phyloP scores from a whole-genome alignment of 1,140 invertebrate species.

The Harpegnathos saltator region DNA sequence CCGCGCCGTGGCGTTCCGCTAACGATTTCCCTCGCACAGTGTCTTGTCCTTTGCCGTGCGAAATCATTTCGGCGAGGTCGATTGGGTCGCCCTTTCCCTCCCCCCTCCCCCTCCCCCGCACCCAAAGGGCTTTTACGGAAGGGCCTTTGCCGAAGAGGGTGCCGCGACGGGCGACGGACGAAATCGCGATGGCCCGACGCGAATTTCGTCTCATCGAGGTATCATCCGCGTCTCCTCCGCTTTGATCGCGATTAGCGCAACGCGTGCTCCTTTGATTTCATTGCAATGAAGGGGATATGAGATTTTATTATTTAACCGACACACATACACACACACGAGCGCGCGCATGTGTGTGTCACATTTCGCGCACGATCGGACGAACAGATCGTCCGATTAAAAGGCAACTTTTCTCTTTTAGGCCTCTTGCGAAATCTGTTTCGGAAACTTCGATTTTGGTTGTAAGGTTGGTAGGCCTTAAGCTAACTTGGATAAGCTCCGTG shows the following conservation, averaged over 20 bases:
- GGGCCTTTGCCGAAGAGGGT: not conserved
- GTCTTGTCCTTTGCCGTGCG: constrained; percentile 16
- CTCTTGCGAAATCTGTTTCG: no score
- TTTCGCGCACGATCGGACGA: no score
- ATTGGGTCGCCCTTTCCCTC: not conserved
- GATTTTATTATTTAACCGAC: no score
- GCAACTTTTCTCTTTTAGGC: not conserved
- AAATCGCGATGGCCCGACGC: not conserved
- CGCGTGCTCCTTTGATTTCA: not conserved
- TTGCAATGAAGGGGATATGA: not conserved
- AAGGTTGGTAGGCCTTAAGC: no score
- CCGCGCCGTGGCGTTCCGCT: constrained; percentile 67
- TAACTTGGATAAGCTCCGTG: no score
- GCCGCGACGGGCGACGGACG: not conserved
- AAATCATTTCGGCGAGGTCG: constrained; percentile 34
- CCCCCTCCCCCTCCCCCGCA: no score
- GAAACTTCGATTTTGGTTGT: no score
- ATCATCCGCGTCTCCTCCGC: not conserved
- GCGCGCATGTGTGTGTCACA: no score
- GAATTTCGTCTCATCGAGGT: constrained; percentile 16
- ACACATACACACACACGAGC: no score
- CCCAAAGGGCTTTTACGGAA: not conserved
- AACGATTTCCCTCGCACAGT: constrained; percentile 54
- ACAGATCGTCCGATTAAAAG: no score
- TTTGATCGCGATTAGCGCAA: no score